Evolutionary conservation across 2,888 invertebrate species (phyloP).

Genomic region (Rhodophaea formosa): DNA sequence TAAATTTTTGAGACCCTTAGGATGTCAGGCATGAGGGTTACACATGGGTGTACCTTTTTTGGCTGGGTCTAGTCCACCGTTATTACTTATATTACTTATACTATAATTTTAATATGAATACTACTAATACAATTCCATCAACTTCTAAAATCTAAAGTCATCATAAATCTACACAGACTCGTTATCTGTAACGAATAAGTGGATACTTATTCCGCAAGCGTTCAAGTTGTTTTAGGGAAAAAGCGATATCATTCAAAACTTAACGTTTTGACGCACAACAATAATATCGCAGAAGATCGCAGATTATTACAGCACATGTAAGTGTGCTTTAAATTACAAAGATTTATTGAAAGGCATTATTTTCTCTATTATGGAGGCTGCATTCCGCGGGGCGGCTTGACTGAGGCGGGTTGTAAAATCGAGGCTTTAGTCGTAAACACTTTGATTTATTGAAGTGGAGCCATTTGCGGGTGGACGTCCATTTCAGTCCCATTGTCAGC

Average conservation of each 20-base stretch:
- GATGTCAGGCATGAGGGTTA: too few species aligned
- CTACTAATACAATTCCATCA: too few species aligned
- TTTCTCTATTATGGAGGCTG: conserved; percentile 39
- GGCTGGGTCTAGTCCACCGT: too few species aligned
- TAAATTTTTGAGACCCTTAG: too few species aligned
- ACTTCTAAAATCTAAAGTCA: too few species aligned
- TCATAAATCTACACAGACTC: neutral
- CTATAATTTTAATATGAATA: too few species aligned
- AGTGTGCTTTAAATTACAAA: conserved; percentile 51
- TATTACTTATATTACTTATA: too few species aligned
- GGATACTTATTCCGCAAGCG: neutral
- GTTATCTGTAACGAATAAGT: neutral
- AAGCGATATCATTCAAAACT: neutral
- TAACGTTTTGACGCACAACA: neutral
- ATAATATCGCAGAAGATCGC: conserved; percentile 21
- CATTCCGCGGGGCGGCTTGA: conserved; percentile 36
- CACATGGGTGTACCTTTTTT: too few species aligned
- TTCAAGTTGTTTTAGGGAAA: neutral
- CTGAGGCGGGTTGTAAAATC: conserved; percentile 36
- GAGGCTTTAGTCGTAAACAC: conserved; percentile 49
- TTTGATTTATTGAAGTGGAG: conserved; percentile 51
- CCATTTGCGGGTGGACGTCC: conserved; percentile 48
- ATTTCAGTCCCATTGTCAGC: conserved; percentile 48
- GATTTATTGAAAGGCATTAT: conserved; percentile 45
- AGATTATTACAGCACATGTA: conserved; percentile 33